These are phyloP conservation scores for Apistogramma diplotaenia DNA, from an alignment of 2,113 vertebrate species.

Conservation along the genomic window DNA sequence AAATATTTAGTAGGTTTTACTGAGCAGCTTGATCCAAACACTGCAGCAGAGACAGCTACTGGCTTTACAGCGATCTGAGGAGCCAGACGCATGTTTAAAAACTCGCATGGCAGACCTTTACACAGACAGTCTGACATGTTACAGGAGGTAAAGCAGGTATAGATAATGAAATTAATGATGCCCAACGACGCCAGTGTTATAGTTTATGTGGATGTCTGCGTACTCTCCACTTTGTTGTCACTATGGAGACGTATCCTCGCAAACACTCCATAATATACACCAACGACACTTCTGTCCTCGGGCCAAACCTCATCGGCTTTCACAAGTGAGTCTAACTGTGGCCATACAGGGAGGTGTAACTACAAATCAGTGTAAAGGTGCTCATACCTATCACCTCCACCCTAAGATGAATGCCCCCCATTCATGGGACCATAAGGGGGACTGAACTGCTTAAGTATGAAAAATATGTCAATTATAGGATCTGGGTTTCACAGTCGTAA, in stretches of 20 bases:
- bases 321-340: background rate
- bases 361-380: background rate
- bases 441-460: background rate
- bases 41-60: background rate
- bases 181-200: background rate
- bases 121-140: background rate
- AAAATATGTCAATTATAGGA: background rate
- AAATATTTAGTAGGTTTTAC: conserved; percentile 24
- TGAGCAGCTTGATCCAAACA: background rate
- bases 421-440: background rate
- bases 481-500: background rate
- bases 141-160: background rate
- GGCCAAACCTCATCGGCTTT: background rate
- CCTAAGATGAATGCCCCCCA: background rate
- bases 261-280: background rate
- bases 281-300: background rate
- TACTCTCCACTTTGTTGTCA: background rate
- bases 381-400: background rate
- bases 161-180: background rate
- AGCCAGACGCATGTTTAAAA: background rate
- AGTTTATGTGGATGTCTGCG: background rate
- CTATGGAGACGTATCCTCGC: background rate
- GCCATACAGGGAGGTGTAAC: background rate
- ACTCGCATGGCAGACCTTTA: background rate
- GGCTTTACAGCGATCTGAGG: background rate